Evolutionary conservation across 2,888 invertebrate genomes (phyloP), one percentile per base, ranked within the genome.

Genomic region (Chaitophorus viminalis): DNA sequence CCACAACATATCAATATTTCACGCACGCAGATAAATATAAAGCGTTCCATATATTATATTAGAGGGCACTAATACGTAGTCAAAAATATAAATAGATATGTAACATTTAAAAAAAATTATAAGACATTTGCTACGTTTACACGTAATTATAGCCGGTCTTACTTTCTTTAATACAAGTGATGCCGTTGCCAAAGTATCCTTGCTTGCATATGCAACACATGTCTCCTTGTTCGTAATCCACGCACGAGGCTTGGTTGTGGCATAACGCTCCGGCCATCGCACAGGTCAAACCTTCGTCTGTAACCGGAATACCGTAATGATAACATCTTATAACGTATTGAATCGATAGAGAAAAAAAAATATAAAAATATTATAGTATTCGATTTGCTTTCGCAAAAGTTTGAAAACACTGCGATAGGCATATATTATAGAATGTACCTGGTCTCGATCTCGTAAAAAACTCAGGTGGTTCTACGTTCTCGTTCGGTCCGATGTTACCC

Each of bases 101-200:
- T 14, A 46, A 46, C 46, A 9, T 11, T 46, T 3, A 11, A 46
- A 39, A 5, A 39, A 39, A 9, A 39, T 39, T 39, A 39, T n/a
- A n/a, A n/a, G n/a, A n/a, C n/a, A n/a, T 39, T 39, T 39, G 11
- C 11, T 46, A 46, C 1, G 14, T 29, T 14, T 46, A 70, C 1
- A 29, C 18, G 33, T 36, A 39, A 11, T 17, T 31, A n/a, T n/a
- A 70, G 4, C 25, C 25, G 39, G 21, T 25, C 90, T 90, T 91
- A 93, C 95, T 94, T 91, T 95, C 94, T 91, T 95, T 95, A 89
- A 99, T 93, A 91, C 99, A 99, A 83, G 95, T 95, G 91, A 94
- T 94, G 85, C 99, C 99, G 91, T 99, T 99, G 89, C 99, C 99
- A 91, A 96, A 98, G 92, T 93, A 97, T 11, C 95, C 96, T n/a